Evolutionary conservation across 2,797 vertebrate species (phyloP), one percentile per base, ranked within the genome.

Genomic region (Taeniopygia guttata): DNA sequence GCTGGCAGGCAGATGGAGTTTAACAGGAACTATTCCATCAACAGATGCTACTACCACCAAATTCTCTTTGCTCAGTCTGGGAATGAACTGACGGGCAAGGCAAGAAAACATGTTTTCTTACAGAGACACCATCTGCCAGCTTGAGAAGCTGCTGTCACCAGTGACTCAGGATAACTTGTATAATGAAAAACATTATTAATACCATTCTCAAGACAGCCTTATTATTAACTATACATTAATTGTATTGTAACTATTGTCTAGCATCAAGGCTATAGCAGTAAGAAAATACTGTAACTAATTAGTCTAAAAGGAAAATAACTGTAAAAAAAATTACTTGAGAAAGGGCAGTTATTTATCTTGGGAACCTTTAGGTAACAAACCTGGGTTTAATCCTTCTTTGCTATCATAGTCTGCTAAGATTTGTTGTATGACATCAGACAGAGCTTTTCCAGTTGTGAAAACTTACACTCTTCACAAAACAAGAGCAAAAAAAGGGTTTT

Each of bases 101-200:
- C 74, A 93, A 62, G 85, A 78, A 91, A 95, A 90, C 85, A 66
- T 62, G 86, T 69, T 90, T 91, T 91, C 85, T 86, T 48, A 45
- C 22, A 72, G 80, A 91, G 83, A 54, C 55, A 76, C 91, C 93
- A 94, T 94, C 91, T 95, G 95, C 80, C 79, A 73, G 56, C 34
- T 66, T 82, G 77, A 89, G 85, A 78, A 82, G 88, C 68, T 86
- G 77, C 81, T 95, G 87, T 81, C 76, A 78, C 55, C 16, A 69
- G 2, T 69, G 79, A 75, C 76, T 93, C 73, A 66, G 76, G 48
- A 86, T 36, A 77, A 48, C 81, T 95, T 22, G 26, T 27, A 30
- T 14, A 30, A 56, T 49, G 48, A 56, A 49, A 87, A 91, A 72
- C 48, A 89, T 85, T 54, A 40, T 63, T 80, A 75, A 80, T 49